Conservation (phyloP, 2,113 vertebrate genomes). For the Lepisosteus osseus region DNA sequence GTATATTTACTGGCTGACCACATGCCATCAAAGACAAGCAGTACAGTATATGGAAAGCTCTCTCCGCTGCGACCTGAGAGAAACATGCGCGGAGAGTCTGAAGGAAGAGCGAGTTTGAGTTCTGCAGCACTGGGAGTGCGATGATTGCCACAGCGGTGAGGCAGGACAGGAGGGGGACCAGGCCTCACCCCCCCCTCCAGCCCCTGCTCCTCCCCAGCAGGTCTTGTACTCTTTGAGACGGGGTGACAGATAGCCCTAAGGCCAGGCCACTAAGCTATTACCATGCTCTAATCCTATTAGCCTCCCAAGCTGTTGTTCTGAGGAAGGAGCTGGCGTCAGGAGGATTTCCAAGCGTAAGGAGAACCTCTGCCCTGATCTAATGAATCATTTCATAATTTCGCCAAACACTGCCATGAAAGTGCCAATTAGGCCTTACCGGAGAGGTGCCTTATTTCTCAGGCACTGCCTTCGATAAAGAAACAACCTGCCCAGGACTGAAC, state of each 20-base stretch:
- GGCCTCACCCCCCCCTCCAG: conserved; percentile 6
- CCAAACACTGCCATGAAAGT: conserved; percentile 41
- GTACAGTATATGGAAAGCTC: neutral
- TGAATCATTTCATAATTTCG: conserved; percentile 34
- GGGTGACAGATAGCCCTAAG: conserved; percentile 43
- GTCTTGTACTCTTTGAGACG: conserved; percentile 41
- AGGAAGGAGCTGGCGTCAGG: conserved; percentile 35
- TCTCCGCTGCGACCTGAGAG: neutral
- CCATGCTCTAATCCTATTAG: conserved; percentile 64
- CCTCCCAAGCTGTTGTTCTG: conserved; percentile 57
- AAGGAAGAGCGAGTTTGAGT: conserved; percentile 18
- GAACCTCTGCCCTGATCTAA: conserved; percentile 41
- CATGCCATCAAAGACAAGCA: neutral
- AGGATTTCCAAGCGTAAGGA: conserved; percentile 37
- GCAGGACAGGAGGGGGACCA: neutral
- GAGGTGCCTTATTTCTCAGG: neutral
- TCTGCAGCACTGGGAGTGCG: neutral
- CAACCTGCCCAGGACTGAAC: neutral
- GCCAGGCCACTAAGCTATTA: conserved; percentile 58
- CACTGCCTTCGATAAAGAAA: neutral
- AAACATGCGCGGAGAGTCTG: neutral
- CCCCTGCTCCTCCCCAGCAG: conserved; percentile 19
- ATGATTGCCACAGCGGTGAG: conserved; percentile 9
- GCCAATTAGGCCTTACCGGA: conserved; percentile 6
- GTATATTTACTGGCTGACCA: neutral